Evolutionary conservation across 2,888 invertebrate species (phyloP).

Genomic region (Clanis bilineata): DNA sequence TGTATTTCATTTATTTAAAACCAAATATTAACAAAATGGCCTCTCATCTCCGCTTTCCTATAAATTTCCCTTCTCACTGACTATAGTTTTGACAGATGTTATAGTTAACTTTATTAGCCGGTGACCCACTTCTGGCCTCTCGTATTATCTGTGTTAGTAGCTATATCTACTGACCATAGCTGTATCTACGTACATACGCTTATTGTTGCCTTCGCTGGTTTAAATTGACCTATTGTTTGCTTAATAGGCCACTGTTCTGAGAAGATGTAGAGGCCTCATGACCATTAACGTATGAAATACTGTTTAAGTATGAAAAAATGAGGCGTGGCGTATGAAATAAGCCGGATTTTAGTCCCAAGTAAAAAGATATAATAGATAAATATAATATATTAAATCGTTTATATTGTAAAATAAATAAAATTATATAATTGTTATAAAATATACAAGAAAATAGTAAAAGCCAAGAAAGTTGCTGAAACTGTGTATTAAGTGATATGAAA

Average conservation of each 20-base stretch:
- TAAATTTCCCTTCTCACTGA: neutral
- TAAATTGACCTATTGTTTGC: neutral
- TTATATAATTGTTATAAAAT: no score
- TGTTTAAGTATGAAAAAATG: neutral
- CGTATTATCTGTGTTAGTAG: constrained; percentile 21
- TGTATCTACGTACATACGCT: constrained; percentile 14
- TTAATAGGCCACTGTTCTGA: neutral
- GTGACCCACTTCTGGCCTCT: constrained; percentile 12
- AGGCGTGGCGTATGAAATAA: no score
- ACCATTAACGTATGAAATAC: no score
- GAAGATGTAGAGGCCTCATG: no score
- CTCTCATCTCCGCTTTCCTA: neutral
- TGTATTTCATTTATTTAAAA: neutral
- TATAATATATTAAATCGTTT: no score
- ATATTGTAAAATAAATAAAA: no score
- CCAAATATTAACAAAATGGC: neutral
- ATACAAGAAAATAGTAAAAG: no score
- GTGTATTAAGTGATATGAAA: no score
- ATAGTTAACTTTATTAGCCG: constrained; percentile 11
- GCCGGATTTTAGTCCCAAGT: no score
- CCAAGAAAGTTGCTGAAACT: no score
- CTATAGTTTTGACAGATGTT: constrained; percentile 13
- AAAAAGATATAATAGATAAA: no score
- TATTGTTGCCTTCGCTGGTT: constrained; percentile 29
- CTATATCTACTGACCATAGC: constrained; percentile 21